Evolutionary conservation across 2,888 invertebrate species (phyloP).

Genomic region (Mythimna ferrago): DNA sequence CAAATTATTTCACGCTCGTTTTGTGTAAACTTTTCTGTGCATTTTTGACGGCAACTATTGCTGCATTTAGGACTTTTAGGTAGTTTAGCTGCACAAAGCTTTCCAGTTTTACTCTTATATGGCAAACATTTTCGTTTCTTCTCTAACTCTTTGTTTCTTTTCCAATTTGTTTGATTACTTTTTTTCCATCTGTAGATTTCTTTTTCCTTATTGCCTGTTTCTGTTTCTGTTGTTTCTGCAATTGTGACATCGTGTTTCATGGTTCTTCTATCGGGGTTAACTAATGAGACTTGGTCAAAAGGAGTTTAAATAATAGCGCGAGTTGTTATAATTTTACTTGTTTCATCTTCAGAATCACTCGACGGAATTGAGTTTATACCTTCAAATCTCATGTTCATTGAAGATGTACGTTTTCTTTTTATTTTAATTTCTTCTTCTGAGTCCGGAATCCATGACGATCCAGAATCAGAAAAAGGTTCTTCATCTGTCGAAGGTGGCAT

Average conservation of each 20-base stretch:
- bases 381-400: conserved; percentile 11
- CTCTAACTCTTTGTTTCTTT: conserved; percentile 25
- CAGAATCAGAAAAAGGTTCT: conserved; percentile 39
- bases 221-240: conserved; percentile 17
- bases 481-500: conserved; percentile 25
- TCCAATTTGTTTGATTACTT: conserved; percentile 22
- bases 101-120: conserved; percentile 36
- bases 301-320: conserved; percentile 14
- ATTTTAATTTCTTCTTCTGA: conserved; percentile 29
- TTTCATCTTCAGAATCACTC: conserved; percentile 28
- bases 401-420: conserved; percentile 10
- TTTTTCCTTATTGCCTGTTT: conserved; percentile 23
- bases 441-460: conserved; percentile 36
- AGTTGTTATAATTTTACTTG: conserved; percentile 20
- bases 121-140: conserved; percentile 38
- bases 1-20: conserved; percentile 22
- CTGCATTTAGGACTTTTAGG: conserved; percentile 33
- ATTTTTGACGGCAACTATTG: conserved; percentile 28
- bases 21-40: conserved; percentile 27
- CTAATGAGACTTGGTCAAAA: conserved; percentile 18
- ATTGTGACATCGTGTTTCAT: conserved; percentile 18
- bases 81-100: conserved; percentile 25
- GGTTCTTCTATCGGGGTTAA: too few relatives aligned
- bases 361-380: conserved; percentile 13
- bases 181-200: conserved; percentile 26